Base-by-base conservation (phyloP, 2,888 invertebrate genomes). In the Luffia ferchaultella region DNA sequence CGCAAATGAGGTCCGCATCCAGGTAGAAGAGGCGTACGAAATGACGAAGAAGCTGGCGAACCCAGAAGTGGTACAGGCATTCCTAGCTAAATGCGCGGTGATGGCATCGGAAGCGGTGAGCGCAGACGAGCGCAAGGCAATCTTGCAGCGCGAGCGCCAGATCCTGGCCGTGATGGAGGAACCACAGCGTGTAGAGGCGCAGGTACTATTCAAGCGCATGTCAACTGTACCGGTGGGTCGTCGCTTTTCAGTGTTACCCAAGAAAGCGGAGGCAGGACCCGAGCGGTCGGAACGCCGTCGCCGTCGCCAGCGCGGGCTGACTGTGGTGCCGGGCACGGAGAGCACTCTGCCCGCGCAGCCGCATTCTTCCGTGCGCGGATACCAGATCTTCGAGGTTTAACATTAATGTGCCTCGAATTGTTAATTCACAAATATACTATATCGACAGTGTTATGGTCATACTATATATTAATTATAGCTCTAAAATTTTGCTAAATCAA, bases 1-100 rank as follows among this genome's bases (percentile, higher is more conserved):
- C 50, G 65, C 75, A 0, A 82, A 82, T 50, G 83, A 83, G 53
- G 79, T 83, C 2, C 70, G 76, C 9, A 69, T 76, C 50, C 68
- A 73, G 55, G 78, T 82, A 0, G 83, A 80, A 54, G 79, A 79
- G 57, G 80, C 80, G 12, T 70, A 67, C 47, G 76, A 78, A 54
- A 76, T 67, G 65, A 68, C 77, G 1, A 79, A 78, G 55, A 77
- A 73, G 56, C 50, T 79, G 55, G 72, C 69, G 50, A 75, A 79
- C 58, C 68, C 77, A 1, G 82, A 79, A 58, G 63, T 70, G 48
- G 70, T 82, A 1, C 76, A 75, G 54, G 73, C 79, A 0, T 82
- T 83, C 56, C 61, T 83, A 16, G 58, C 54, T 1, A 79, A 80
- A 58, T 82, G 82, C 55, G 64, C 67, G 1, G 77, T 76, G 54